Percentiles rank a stretch among this genome's conserved stretches.
phyloP scores from a whole-genome alignment of 2,113 vertebrate species.

The Hippocampus abdominalis region DNA sequence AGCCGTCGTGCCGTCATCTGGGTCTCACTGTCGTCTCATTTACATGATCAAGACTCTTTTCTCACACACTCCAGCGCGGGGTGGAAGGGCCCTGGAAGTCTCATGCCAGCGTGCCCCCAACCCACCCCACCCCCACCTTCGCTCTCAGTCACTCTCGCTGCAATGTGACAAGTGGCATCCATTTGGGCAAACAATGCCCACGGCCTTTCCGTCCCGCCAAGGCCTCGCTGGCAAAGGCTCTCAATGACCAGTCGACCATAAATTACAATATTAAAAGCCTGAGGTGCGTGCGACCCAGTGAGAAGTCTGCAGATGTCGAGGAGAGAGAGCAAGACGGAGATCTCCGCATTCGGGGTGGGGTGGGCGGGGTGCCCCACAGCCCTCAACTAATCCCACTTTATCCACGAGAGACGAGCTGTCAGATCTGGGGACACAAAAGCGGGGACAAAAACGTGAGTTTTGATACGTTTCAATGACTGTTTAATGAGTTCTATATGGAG shows the following conservation, averaged over 20 bases:
- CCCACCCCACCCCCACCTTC: constrained; percentile 8
- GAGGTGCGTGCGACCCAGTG: constrained; percentile 62
- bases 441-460: constrained; percentile 59
- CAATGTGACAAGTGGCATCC: constrained; percentile 51
- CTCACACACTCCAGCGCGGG: constrained; percentile 56
- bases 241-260: constrained; percentile 61
- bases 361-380: constrained; percentile 18
- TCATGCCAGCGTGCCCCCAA: constrained; percentile 43
- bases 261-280: constrained; percentile 72
- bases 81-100: constrained; percentile 46
- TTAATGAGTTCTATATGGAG: constrained; percentile 54
- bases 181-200: constrained; percentile 46
- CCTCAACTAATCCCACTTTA: constrained; percentile 79
- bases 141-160: constrained; percentile 2
- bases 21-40: constrained; percentile 55
- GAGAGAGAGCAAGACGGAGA: constrained; percentile 20
- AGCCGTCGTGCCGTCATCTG: constrained; percentile 11
- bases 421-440: constrained; percentile 73
- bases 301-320: constrained; percentile 73
- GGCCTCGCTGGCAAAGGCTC: constrained; percentile 55
- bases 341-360: constrained; percentile 1
- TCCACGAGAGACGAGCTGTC: constrained; percentile 82
- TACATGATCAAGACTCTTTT: constrained; percentile 60
- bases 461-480: constrained; percentile 63
- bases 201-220: constrained; percentile 20